Conservation (phyloP, 2,113 vertebrate genomes). For the Heterochromis multidens region DNA sequence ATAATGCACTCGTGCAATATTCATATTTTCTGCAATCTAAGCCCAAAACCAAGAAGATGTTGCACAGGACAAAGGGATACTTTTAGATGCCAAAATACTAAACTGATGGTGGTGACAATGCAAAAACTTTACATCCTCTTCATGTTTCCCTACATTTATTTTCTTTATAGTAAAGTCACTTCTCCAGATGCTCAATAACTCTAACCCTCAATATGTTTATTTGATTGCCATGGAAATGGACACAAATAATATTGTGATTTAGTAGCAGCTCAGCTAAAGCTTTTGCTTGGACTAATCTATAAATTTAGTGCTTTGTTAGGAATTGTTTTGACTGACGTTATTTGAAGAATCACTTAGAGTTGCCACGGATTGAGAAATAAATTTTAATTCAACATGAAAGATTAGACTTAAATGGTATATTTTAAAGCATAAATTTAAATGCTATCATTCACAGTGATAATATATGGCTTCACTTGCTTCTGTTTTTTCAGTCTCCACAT, state of each 20-base stretch:
- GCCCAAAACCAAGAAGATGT: neutral
- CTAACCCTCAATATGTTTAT: conserved; percentile 27
- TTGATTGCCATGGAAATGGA: conserved; percentile 47
- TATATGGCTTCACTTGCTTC: neutral
- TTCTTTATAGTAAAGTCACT: conserved; percentile 12
- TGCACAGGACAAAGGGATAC: neutral
- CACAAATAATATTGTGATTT: conserved; percentile 38
- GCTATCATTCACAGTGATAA: neutral
- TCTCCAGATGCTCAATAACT: conserved; percentile 2
- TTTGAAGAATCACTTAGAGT: conserved; percentile 26
- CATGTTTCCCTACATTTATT: conserved; percentile 1
- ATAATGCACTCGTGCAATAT: neutral
- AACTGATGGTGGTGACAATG: neutral
- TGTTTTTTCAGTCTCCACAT: neutral
- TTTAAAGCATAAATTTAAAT: neutral
- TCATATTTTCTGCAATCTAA: neutral
- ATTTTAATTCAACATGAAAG: conserved; percentile 23
- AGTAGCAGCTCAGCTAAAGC: conserved; percentile 11
- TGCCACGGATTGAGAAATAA: neutral
- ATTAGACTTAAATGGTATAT: neutral
- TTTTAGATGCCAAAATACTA: neutral
- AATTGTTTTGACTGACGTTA: conserved; percentile 27
- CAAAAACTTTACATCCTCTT: neutral
- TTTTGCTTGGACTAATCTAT: conserved; percentile 26
- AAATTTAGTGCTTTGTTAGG: conserved; percentile 16